Evolutionary conservation across 2,888 invertebrate genomes (phyloP).

Genomic region (Pandemis corylana): DNA sequence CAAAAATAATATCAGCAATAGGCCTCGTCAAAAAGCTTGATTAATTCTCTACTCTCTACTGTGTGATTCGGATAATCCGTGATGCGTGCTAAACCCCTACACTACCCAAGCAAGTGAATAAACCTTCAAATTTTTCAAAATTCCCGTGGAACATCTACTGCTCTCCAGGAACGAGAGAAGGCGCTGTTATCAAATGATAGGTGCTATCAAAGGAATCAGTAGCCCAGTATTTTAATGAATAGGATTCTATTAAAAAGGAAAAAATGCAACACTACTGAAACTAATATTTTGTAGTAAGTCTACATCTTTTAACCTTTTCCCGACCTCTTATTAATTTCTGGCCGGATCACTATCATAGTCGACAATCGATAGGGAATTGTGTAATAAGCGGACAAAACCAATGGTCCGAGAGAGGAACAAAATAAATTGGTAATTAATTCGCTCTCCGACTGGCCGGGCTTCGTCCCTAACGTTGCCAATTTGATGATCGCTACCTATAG

Average conservation of each 20-base stretch:
- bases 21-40: no score
- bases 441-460: conserved; percentile 13
- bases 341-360: conserved; percentile 17
- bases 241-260: not conserved
- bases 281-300: not conserved
- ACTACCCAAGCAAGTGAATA: no score
- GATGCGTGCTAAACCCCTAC: no score
- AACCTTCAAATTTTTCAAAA: no score
- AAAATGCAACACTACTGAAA: not conserved
- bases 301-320: not conserved
- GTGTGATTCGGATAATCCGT: no score
- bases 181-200: no score
- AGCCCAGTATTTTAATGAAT: no score
- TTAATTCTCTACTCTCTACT: no score
- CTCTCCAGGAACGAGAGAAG: no score
- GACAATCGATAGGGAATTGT: conserved; percentile 23
- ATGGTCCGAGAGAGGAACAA: conserved; percentile 24
- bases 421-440: conserved; percentile 41
- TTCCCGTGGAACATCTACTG: no score
- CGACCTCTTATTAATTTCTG: conserved; percentile 8
- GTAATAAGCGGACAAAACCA: conserved; percentile 30
- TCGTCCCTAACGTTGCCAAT: conserved; percentile 14
- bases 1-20: no score
- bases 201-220: no score
- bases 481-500: not conserved